Evolutionary conservation across 1,140 invertebrate genomes (phyloP).

Genomic region (Ostrea denselamellosa): DNA sequence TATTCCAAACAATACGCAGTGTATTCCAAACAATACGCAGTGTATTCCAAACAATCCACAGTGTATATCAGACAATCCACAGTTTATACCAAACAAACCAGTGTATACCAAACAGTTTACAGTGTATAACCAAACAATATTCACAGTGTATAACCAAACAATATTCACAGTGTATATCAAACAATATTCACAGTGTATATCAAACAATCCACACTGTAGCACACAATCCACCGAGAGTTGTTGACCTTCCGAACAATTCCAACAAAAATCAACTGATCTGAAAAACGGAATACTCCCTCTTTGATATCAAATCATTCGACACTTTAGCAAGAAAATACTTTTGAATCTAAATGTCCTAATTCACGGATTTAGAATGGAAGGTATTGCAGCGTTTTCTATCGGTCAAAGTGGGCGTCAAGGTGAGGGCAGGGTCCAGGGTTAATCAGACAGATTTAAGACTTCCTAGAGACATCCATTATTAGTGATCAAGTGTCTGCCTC

Average conservation of each 20-base stretch:
- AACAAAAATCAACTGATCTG: not conserved
- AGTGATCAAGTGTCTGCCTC: not conserved
- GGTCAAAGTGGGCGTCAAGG: not conserved
- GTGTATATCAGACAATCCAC: too few species aligned
- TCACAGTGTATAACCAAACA: too few species aligned
- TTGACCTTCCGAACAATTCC: not conserved
- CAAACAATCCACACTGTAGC: too few species aligned
- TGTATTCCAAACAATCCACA: too few species aligned
- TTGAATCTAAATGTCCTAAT: not conserved
- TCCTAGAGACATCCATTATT: constrained; percentile 11
- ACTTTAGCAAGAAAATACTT: not conserved
- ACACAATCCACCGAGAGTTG: too few species aligned
- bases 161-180: too few species aligned
- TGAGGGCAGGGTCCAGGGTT: not conserved
- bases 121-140: too few species aligned
- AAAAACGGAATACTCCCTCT: not conserved
- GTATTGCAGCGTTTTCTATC: not conserved
- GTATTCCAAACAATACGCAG: too few species aligned
- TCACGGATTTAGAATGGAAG: not conserved
- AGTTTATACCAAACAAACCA: too few species aligned
- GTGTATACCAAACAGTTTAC: too few species aligned
- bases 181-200: too few species aligned
- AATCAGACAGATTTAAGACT: not conserved
- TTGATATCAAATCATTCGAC: not conserved
- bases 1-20: too few species aligned